Conservation (phyloP, 2,797 vertebrate genomes). For the Leptoclinus maculatus region DNA sequence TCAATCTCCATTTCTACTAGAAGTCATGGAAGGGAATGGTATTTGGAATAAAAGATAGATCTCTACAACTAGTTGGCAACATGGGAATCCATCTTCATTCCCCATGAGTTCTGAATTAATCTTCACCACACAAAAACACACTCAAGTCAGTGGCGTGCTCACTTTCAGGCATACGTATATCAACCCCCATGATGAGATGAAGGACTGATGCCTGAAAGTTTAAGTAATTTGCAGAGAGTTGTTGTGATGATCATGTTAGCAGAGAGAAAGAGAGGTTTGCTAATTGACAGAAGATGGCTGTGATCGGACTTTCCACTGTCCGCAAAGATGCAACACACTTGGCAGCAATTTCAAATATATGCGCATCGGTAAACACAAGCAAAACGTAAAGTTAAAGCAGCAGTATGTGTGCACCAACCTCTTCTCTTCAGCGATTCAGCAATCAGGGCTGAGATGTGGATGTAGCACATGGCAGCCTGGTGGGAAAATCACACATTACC, state of each 20-base stretch:
- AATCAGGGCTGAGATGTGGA: constrained; percentile 97
- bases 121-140: constrained; percentile 18
- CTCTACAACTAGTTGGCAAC: not conserved
- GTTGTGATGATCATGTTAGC: constrained; percentile 35
- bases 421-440: constrained; percentile 97
- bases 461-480: constrained; percentile 98
- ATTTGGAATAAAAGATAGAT: constrained; percentile 25
- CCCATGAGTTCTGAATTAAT: not conserved
- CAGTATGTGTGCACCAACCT: constrained; percentile 83
- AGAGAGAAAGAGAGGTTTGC: constrained; percentile 30
- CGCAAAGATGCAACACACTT: constrained; percentile 30
- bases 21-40: not conserved
- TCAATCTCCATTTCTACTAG: not conserved
- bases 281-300: constrained; percentile 19
- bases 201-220: constrained; percentile 27
- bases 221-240: not conserved
- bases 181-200: constrained; percentile 18
- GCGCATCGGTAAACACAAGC: constrained; percentile 20
- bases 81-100: constrained; percentile 10
- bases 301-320: constrained; percentile 9
- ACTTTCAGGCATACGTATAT: constrained; percentile 35
- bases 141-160: constrained; percentile 15
- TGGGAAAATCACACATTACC: constrained; percentile 6
- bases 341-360: constrained; percentile 7
- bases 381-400: constrained; percentile 30